These are phyloP conservation scores for Coenobita brevimanus DNA, from an alignment of 1,140 invertebrate species.

Conservation along the genomic window DNA sequence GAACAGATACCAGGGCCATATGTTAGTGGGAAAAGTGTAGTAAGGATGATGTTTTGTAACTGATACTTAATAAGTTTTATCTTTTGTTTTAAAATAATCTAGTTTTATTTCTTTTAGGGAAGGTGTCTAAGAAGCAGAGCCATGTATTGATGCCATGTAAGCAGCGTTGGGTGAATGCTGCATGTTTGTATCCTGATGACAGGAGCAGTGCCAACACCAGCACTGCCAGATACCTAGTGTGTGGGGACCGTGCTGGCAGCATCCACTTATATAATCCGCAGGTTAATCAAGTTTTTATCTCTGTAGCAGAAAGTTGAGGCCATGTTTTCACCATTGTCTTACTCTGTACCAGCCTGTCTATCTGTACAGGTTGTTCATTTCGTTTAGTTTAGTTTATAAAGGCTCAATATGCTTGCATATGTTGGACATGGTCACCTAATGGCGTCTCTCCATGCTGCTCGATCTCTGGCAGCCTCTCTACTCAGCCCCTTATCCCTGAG, in stretches of 20 bases:
- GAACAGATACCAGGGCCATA: background rate
- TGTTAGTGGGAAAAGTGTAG: background rate
- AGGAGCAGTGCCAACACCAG: background rate
- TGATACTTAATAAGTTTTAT: too few relatives aligned
- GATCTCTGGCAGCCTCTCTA: too few relatives aligned
- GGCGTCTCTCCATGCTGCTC: too few relatives aligned
- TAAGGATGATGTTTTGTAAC: background rate
- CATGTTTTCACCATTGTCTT: too few relatives aligned
- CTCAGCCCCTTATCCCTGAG: too few relatives aligned
- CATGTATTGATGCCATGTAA: conserved; percentile 6
- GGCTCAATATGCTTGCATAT: too few relatives aligned
- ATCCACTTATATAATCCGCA: conserved; percentile 34
- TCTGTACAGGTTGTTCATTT: too few relatives aligned
- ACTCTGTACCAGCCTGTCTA: too few relatives aligned
- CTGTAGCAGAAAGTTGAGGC: background rate
- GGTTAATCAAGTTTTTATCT: background rate
- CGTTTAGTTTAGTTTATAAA: too few relatives aligned
- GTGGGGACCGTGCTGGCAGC: conserved; percentile 53
- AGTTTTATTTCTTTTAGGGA: too few relatives aligned
- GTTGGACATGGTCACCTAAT: too few relatives aligned
- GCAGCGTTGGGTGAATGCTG: conserved; percentile 52
- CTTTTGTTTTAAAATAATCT: too few relatives aligned
- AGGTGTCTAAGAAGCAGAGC: background rate
- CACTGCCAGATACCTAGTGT: background rate
- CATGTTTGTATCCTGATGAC: background rate